Evolutionary conservation across 2,113 vertebrate genomes (phyloP).

Genomic region (Alectura lathami): DNA sequence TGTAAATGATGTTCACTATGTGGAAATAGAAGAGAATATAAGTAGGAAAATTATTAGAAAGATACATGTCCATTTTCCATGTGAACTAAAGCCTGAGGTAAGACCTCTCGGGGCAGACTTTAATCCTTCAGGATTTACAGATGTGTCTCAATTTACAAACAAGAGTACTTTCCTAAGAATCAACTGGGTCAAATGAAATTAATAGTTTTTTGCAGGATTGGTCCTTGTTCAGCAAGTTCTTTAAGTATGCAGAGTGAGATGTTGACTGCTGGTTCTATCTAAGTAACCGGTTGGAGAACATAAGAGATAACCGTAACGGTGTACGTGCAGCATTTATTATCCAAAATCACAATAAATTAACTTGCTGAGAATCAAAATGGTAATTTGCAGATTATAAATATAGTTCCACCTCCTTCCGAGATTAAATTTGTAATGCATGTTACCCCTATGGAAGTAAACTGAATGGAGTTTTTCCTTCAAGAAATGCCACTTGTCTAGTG

Average conservation of each 20-base stretch:
- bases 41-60: neutral
- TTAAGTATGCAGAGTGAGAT: neutral
- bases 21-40: neutral
- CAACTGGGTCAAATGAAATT: neutral
- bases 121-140: neutral
- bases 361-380: neutral
- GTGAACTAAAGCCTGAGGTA: neutral
- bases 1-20: neutral
- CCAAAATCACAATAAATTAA: neutral
- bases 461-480: neutral
- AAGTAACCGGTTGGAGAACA: neutral
- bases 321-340: neutral
- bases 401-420: neutral
- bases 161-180: neutral
- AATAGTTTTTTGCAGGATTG: neutral
- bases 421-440: neutral
- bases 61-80: neutral
- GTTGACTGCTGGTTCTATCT: neutral
- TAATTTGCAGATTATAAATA: neutral
- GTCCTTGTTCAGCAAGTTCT: neutral
- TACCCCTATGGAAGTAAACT: neutral
- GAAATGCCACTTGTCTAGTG: neutral
- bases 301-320: neutral
- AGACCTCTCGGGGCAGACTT: neutral
- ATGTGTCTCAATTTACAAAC: neutral